A percentile compares a stretch with the other conserved stretches of the same genome.
These are phyloP conservation scores for Rhopilema esculentum DNA, from an alignment of 30 jellyfish, hydroid and myxozoan genomes.

Conservation along the genomic window DNA sequence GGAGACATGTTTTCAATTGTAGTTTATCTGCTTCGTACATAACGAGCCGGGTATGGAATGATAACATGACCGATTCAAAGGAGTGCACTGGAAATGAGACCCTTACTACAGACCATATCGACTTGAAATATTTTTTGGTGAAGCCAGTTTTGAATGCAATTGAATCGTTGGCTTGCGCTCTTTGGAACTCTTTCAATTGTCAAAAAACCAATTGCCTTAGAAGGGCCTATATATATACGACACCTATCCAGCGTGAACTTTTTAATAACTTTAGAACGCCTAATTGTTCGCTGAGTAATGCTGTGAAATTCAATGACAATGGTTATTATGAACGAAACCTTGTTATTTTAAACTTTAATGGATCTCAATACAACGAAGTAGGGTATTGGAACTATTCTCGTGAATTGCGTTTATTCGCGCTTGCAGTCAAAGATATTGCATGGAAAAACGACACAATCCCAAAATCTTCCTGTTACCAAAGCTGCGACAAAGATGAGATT, in stretches of 20 bases:
- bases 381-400: conserved; percentile 8
- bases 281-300: not conserved
- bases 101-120: conserved; percentile 15
- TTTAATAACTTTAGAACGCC: not conserved
- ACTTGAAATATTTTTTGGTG: conserved; percentile 40
- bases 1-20: conserved; percentile 81
- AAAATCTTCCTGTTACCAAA: conserved; percentile 7
- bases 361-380: conserved; percentile 18
- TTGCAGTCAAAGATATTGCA: not conserved
- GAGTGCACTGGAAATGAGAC: conserved; percentile 60
- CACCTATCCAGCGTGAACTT: not conserved
- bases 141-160: conserved; percentile 44
- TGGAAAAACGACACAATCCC: not conserved
- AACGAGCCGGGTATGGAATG: not conserved
- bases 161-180: conserved; percentile 31
- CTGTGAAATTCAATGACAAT: conserved; percentile 11
- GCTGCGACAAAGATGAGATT: conserved; percentile 15
- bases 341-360: conserved; percentile 4
- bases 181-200: conserved; percentile 1
- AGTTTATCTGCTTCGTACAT: conserved; percentile 20
- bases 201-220: not conserved
- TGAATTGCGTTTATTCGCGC: not conserved
- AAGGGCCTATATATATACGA: not conserved
- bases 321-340: not conserved
- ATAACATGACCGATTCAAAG: not conserved